Evolutionary conservation across 2,888 invertebrate species (phyloP).

Genomic region (Tolmerus cingulatus): DNA sequence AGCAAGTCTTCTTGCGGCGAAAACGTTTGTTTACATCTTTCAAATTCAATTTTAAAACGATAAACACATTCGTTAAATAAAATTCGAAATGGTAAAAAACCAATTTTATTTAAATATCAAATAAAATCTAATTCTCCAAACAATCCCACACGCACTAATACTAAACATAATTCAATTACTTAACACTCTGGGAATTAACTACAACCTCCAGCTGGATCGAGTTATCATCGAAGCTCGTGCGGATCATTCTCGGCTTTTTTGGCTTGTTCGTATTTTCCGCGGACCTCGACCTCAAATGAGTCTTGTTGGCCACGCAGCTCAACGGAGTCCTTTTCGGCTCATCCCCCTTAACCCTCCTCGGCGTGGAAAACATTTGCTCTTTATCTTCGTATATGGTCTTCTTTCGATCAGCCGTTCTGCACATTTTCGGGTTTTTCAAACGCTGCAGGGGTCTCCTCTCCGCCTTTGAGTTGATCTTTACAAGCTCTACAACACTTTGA

Average conservation of each 20-base stretch:
- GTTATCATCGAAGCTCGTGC: slow-evolving; percentile 44
- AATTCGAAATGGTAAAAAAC: not conserved
- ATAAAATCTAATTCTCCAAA: not conserved
- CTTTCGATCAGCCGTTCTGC: not conserved
- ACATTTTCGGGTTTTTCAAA: slow-evolving; percentile 30
- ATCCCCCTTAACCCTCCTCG: slow-evolving; percentile 2
- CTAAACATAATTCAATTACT: not conserved
- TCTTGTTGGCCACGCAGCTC: slow-evolving; percentile 46
- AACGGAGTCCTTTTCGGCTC: slow-evolving; percentile 44
- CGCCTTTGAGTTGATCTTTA: slow-evolving; percentile 26
- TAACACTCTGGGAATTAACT: not conserved
- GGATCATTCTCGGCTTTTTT: not conserved
- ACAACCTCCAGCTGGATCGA: slow-evolving; percentile 15
- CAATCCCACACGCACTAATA: not conserved
- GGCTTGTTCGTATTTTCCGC: slow-evolving; percentile 38
- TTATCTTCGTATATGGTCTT: slow-evolving; percentile 43
- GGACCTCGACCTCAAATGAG: slow-evolving; percentile 45
- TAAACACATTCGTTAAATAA: not conserved
- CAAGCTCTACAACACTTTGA: slow-evolving; percentile 22
- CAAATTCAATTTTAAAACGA: not conserved
- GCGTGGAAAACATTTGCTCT: slow-evolving; percentile 7
- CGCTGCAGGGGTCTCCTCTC: slow-evolving; percentile 8
- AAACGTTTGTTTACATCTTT: not conserved
- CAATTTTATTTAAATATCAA: not conserved
- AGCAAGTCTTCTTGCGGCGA: not conserved